A percentile compares a stretch with the other conserved stretches of the same genome.
phyloP scores from a whole-genome alignment of 2,113 vertebrate genomes.

The Apteryx mantelli region DNA sequence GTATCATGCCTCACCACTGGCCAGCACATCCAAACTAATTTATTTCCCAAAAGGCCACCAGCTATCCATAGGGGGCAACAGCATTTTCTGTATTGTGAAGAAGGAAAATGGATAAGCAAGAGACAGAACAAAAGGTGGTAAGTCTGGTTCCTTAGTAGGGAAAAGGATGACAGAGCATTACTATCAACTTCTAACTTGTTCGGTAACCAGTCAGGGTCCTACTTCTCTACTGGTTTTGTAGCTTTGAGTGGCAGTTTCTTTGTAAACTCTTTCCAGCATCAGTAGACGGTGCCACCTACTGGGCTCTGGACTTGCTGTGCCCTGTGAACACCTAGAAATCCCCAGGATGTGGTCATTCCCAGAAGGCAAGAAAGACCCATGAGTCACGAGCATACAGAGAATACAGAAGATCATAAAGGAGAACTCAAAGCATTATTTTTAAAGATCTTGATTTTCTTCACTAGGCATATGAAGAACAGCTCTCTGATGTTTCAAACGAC shows the following conservation, averaged over 20 bases:
- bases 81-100: background rate
- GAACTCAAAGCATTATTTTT: background rate
- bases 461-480: background rate
- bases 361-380: background rate
- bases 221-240: background rate
- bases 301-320: background rate
- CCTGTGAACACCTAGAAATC: background rate
- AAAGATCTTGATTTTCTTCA: background rate
- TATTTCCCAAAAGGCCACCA: background rate
- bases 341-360: background rate
- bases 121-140: background rate
- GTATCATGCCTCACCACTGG: background rate
- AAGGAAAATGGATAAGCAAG: background rate
- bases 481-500: background rate
- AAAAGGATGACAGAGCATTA: background rate
- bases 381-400: background rate
- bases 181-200: background rate
- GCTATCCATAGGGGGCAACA: background rate
- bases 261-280: background rate
- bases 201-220: background rate
- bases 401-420: rapidly evolving
- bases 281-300: constrained; percentile 38
- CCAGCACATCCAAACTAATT: rapidly evolving
- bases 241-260: background rate
- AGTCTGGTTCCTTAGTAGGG: background rate